Evolutionary conservation across 2,797 vertebrate species (phyloP).

Genomic region (Dermochelys coriacea): DNA sequence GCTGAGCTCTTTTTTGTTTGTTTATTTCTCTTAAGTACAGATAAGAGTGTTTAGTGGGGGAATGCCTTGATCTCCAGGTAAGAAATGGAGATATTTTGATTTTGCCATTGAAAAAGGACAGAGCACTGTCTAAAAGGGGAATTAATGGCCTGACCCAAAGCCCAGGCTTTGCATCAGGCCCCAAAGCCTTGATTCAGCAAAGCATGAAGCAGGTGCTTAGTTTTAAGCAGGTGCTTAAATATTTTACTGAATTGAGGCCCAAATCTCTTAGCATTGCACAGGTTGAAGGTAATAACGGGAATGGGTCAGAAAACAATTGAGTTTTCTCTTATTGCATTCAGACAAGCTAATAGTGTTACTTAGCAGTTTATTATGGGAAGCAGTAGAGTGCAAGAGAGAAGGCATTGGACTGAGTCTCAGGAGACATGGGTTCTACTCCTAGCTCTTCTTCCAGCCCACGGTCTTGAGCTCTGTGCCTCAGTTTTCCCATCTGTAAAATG

Average conservation of each 20-base stretch:
- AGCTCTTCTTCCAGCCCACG: background rate
- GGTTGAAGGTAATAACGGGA: conserved; percentile 31
- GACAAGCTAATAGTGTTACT: background rate
- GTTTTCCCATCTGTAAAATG: background rate
- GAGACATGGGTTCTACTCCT: background rate
- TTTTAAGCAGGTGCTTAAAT: background rate
- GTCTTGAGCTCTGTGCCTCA: background rate
- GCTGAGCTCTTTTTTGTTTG: background rate
- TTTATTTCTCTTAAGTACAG: background rate
- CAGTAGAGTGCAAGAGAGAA: background rate
- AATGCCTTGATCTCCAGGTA: background rate
- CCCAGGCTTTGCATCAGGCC: background rate
- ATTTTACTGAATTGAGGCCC: conserved; percentile 6
- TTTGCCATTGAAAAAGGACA: conserved; percentile 2
- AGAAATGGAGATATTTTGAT: background rate
- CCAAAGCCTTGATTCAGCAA: conserved; percentile 9
- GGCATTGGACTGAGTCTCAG: background rate
- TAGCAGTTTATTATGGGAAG: background rate
- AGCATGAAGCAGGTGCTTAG: background rate
- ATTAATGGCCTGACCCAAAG: background rate
- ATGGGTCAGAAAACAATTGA: background rate
- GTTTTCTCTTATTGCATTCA: background rate
- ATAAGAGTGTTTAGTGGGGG: background rate
- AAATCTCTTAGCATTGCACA: conserved; percentile 35
- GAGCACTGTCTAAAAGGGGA: background rate